A percentile compares a stretch with the other conserved stretches of the same genome.
Evolutionary conservation across 2,888 invertebrate species (phyloP).

Genomic region (Drosophila limbata): DNA sequence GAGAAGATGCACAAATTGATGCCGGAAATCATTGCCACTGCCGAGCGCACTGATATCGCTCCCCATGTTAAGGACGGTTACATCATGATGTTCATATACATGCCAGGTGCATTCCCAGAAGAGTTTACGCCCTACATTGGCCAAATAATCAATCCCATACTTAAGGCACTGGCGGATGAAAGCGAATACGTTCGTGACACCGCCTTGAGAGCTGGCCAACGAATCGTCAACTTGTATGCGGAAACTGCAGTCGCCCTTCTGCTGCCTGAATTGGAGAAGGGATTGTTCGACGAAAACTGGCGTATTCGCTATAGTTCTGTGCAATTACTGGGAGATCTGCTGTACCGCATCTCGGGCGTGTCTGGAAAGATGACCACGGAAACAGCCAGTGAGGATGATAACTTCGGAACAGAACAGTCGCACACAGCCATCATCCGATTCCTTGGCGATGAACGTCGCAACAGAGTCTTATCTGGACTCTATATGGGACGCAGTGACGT

Average conservation of each 20-base stretch:
- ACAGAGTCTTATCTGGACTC: constrained; percentile 96
- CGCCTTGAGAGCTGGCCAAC: constrained; percentile 97
- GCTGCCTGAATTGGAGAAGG: constrained; percentile 96
- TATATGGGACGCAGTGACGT: constrained; percentile 99
- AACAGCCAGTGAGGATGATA: constrained; percentile 99
- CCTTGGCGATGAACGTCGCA: constrained; percentile 95
- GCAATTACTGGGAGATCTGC: constrained; percentile 96
- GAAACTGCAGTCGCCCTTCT: constrained; percentile 97
- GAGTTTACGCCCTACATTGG: constrained; percentile 98
- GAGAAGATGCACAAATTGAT: constrained; percentile 98
- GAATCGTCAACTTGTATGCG: constrained; percentile 98
- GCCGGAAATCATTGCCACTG: constrained; percentile 98
- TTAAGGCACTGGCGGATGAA: constrained; percentile 99
- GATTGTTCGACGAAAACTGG: constrained; percentile 99
- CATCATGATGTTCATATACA: constrained; percentile 99
- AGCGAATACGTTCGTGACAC: constrained; percentile 99
- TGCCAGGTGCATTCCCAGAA: constrained; percentile 98
- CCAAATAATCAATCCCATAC: constrained; percentile 97
- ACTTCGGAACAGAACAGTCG: constrained; percentile 98
- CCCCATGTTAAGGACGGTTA: constrained; percentile 99
- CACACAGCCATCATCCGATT: constrained; percentile 95
- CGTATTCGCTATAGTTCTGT: constrained; percentile 97
- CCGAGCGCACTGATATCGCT: constrained; percentile 96
- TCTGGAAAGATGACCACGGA: constrained; percentile 99
- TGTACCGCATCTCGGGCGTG: constrained; percentile 98